A percentile compares a stretch with the other conserved stretches of the same genome.
Evolutionary conservation across 1,140 invertebrate genomes (phyloP).

Genomic region (Drosophila melanica): DNA sequence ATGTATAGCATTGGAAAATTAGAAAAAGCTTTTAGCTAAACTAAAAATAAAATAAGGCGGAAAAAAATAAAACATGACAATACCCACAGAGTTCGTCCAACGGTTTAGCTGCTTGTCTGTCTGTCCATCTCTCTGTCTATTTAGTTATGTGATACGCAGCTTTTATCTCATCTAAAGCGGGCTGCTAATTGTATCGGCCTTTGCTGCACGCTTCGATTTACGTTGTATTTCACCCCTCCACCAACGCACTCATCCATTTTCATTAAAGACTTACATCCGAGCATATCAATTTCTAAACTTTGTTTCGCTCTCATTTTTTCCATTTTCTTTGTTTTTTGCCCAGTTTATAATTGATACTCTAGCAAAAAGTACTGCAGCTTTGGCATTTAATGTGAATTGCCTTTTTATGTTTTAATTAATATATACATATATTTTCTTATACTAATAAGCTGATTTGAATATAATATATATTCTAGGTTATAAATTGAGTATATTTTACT

Average conservation of each 20-base stretch:
- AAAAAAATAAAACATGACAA: constrained; percentile 34
- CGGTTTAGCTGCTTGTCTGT: constrained; percentile 4
- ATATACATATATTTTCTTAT: no score
- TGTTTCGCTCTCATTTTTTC: constrained; percentile 25
- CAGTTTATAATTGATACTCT: no score
- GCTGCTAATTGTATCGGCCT: constrained; percentile 68
- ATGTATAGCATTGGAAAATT: constrained; percentile 54
- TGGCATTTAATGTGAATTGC: no score
- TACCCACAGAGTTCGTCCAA: constrained; percentile 26
- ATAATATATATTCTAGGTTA: no score
- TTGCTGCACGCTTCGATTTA: constrained; percentile 54
- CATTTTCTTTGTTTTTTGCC: not conserved
- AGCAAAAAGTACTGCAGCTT: no score
- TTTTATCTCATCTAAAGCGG: constrained; percentile 67
- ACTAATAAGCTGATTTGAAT: no score
- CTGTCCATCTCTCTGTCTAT: constrained; percentile 4
- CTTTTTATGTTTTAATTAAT: no score
- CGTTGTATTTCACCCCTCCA: not conserved
- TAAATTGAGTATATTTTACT: no score
- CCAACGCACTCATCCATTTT: constrained; percentile 27
- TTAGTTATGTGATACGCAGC: constrained; percentile 48
- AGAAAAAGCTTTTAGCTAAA: constrained; percentile 70
- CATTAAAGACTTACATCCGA: constrained; percentile 33
- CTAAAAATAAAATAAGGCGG: constrained; percentile 13
- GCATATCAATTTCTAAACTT: constrained; percentile 56